Percentiles rank a stretch among this genome's conserved stretches.
phyloP scores from a whole-genome alignment of 2,797 vertebrate genomes.

The Characodon lateralis region DNA sequence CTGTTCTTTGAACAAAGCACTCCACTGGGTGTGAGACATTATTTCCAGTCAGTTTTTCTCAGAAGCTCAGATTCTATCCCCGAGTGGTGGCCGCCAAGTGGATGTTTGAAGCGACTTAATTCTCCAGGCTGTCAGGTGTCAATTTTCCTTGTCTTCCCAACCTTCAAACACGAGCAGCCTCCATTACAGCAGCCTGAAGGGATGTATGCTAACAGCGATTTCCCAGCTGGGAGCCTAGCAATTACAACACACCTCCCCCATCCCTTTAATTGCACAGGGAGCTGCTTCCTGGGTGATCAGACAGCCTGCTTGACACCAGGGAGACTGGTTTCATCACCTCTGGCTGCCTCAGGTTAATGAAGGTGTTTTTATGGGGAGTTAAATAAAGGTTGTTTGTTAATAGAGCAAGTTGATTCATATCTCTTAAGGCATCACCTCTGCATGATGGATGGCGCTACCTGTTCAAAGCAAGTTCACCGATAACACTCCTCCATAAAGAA shows the following conservation, averaged over 20 bases:
- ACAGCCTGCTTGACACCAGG: conserved; percentile 63
- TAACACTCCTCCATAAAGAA: conserved; percentile 14
- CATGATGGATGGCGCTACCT: conserved; percentile 27
- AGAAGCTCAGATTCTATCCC: conserved; percentile 42
- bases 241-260: conserved; percentile 75
- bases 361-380: conserved; percentile 62
- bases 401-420: conserved; percentile 55
- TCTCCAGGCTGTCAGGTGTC: conserved; percentile 73
- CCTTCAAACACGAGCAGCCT: conserved; percentile 77
- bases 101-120: conserved; percentile 58
- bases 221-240: conserved; percentile 77
- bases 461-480: conserved; percentile 5
- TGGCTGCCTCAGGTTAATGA: conserved; percentile 67
- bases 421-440: conserved; percentile 45
- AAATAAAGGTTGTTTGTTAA: conserved; percentile 72
- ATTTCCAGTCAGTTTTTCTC: conserved; percentile 45
- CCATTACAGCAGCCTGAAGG: conserved; percentile 76
- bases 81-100: conserved; percentile 50
- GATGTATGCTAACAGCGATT: conserved; percentile 77
- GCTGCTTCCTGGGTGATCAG: conserved; percentile 71
- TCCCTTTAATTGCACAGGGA: conserved; percentile 77
- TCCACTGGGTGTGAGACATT: conserved; percentile 34
- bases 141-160: conserved; percentile 69
- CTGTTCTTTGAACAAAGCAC: conserved; percentile 45
- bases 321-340: conserved; percentile 67